These are phyloP conservation scores for Enteromius treurensis DNA, from an alignment of 2,797 vertebrate species.

Conservation along the genomic window DNA sequence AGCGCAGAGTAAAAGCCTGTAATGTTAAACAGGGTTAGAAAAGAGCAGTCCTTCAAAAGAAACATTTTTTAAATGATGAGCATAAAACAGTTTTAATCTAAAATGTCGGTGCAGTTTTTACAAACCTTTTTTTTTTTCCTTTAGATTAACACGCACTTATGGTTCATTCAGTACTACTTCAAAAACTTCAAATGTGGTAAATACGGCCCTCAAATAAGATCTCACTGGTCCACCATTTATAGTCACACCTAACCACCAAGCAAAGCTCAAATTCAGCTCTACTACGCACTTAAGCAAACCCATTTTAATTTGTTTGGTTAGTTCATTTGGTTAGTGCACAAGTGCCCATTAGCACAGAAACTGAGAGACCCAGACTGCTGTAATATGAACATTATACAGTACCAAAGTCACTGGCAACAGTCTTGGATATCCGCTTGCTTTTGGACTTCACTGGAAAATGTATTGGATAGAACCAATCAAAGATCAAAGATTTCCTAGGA, in stretches of 20 bases:
- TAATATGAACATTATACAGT: constrained; percentile 78
- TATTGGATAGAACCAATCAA: constrained; percentile 75
- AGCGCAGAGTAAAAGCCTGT: constrained; percentile 65
- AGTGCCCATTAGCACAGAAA: constrained; percentile 77
- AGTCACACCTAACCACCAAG: background rate
- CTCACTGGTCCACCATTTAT: background rate
- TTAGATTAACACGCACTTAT: background rate
- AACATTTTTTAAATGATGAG: constrained; percentile 34
- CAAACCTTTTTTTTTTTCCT: background rate
- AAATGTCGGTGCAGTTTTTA: background rate
- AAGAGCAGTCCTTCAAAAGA: constrained; percentile 34
- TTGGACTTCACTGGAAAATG: constrained; percentile 93
- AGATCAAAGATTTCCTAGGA: background rate
- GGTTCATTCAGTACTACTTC: background rate
- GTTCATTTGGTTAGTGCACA: constrained; percentile 67
- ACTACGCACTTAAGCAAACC: constrained; percentile 6
- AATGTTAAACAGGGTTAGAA: constrained; percentile 68
- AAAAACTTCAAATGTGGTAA: background rate
- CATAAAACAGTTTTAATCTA: constrained; percentile 17
- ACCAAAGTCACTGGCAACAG: constrained; percentile 98
- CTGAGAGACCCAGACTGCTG: constrained; percentile 69
- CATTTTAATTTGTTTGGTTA: constrained; percentile 69
- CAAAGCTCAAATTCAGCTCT: constrained; percentile 10
- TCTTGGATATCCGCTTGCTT: constrained; percentile 99
- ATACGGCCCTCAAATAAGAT: background rate